Percentiles rank a stretch among this genome's conserved stretches.
Evolutionary conservation across 2,888 invertebrate genomes (phyloP).

Genomic region (Coenonympha glycerion): DNA sequence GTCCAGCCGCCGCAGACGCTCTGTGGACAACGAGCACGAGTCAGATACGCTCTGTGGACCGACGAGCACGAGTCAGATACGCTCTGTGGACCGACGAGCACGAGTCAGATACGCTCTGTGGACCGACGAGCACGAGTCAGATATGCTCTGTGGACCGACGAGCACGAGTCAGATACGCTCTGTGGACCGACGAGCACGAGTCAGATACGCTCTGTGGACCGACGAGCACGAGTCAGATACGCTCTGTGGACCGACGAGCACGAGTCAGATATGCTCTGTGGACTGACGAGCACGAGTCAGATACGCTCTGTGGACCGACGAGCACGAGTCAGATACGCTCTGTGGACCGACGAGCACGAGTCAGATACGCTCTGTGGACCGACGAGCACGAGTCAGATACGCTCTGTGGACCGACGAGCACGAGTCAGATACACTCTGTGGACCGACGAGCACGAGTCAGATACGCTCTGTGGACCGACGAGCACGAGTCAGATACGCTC

Average conservation of each 20-base stretch:
- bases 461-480: slow-evolving; percentile 45
- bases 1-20: slow-evolving; percentile 62
- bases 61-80: slow-evolving; percentile 18
- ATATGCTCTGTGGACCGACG: slow-evolving; percentile 44
- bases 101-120: slow-evolving; percentile 45
- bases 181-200: slow-evolving; percentile 25
- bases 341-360: slow-evolving; percentile 25
- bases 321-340: slow-evolving; percentile 40
- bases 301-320: slow-evolving; percentile 45
- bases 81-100: slow-evolving; percentile 40
- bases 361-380: slow-evolving; percentile 45
- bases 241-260: slow-evolving; percentile 40
- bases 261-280: slow-evolving; percentile 44
- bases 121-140: neutral
- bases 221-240: slow-evolving; percentile 18
- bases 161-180: slow-evolving; percentile 40
- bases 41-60: slow-evolving; percentile 45
- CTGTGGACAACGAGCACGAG: slow-evolving; percentile 32
- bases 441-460: neutral
- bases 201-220: slow-evolving; percentile 45
- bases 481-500: slow-evolving; percentile 40
- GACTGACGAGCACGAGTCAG: neutral
- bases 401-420: slow-evolving; percentile 40
- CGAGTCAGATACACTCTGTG: slow-evolving; percentile 45
- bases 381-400: slow-evolving; percentile 18